Conservation (phyloP, 2,797 vertebrate species). For the Nyctibius grandis region DNA sequence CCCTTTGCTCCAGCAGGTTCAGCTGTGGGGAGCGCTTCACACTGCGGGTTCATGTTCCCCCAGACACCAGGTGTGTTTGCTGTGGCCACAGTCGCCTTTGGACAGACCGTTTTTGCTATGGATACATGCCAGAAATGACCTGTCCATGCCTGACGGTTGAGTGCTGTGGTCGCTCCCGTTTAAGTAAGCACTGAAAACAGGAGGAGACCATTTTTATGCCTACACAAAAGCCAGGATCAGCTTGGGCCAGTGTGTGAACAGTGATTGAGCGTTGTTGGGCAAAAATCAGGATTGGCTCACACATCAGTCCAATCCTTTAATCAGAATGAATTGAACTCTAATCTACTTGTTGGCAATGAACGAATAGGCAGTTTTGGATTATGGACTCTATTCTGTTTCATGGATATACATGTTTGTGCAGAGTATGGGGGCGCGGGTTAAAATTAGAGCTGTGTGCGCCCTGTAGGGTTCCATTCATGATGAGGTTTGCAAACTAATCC, state of each 20-base stretch:
- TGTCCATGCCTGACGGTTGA: fast-evolving
- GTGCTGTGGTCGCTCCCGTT: fast-evolving
- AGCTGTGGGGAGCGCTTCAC: fast-evolving
- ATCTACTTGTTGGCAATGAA: constrained; percentile 29
- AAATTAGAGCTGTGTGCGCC: constrained; percentile 21
- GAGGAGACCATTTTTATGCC: neutral
- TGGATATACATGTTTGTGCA: neutral
- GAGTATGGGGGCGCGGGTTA: neutral
- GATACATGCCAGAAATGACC: neutral
- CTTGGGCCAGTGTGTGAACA: neutral
- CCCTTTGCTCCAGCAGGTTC: neutral
- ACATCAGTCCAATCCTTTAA: constrained; percentile 17
- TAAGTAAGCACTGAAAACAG: neutral
- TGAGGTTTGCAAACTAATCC: constrained; percentile 17
- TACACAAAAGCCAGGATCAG: neutral
- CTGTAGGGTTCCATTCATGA: constrained; percentile 1
- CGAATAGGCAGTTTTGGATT: neutral
- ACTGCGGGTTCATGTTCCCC: neutral
- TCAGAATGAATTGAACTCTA: constrained; percentile 40
- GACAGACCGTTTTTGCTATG: neutral
- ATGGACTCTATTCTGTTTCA: neutral
- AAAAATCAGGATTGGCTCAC: constrained; percentile 25
- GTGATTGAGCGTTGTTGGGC: neutral
- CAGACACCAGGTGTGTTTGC: neutral
- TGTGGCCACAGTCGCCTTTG: neutral